Conservation (phyloP, 2,113 vertebrate species). For the Halcyon senegalensis region DNA sequence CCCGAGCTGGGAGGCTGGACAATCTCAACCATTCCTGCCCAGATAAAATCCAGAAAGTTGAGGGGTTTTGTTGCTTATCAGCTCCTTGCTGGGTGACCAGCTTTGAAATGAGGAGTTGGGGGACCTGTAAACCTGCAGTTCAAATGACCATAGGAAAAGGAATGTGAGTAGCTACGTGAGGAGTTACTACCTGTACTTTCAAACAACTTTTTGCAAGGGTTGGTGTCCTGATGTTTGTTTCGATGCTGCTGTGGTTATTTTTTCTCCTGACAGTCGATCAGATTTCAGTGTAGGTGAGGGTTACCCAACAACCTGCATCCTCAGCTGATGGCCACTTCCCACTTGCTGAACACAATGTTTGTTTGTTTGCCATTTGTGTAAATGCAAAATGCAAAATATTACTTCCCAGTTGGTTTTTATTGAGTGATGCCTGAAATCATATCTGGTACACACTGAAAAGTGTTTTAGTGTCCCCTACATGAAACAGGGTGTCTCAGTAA, state of each 20-base stretch:
- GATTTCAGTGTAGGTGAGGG: not conserved
- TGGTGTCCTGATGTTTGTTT: not conserved
- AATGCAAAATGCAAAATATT: not conserved
- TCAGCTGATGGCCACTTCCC: not conserved
- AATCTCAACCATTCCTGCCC: not conserved
- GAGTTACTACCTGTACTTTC: not conserved
- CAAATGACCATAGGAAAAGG: not conserved
- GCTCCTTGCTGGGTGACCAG: not conserved
- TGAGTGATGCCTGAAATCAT: not conserved
- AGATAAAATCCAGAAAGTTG: not conserved
- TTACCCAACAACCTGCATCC: not conserved
- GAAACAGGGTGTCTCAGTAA: not conserved
- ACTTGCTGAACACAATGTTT: not conserved
- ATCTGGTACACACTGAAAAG: not conserved
- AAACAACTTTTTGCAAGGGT: not conserved
- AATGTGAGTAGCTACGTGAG: not conserved
- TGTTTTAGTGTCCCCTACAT: not conserved
- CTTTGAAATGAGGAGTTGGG: not conserved
- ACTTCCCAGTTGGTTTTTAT: not conserved
- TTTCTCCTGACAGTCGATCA: not conserved
- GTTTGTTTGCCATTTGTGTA: not conserved
- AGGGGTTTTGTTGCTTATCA: accelerated
- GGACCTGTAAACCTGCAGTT: not conserved
- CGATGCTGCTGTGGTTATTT: not conserved
- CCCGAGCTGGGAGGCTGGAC: not conserved